These are phyloP conservation scores for Riparia riparia DNA, from an alignment of 2,113 vertebrate species.

Conservation along the genomic window DNA sequence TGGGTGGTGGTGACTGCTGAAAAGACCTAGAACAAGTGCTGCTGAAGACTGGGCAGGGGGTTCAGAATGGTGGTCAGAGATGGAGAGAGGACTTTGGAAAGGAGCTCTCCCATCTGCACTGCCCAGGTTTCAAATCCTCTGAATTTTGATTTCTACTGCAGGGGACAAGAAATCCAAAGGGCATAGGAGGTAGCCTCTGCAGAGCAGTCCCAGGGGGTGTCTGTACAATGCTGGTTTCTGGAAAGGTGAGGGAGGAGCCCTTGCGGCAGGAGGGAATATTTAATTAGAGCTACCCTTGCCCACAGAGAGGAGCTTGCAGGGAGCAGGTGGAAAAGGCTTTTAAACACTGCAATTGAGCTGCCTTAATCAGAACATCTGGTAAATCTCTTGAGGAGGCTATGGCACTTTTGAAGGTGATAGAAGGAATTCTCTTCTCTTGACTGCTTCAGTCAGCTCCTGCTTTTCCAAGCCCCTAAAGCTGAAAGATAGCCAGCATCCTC, in stretches of 20 bases:
- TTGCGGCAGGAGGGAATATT: slow-evolving; percentile 29
- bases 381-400: slow-evolving; percentile 28
- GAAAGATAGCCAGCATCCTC: background rate
- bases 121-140: background rate
- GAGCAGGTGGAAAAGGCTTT: slow-evolving; percentile 51
- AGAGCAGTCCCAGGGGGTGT: background rate
- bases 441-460: background rate
- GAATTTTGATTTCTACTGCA: background rate
- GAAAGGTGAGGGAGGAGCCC: slow-evolving; percentile 48
- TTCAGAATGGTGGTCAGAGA: background rate
- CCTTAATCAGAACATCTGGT: slow-evolving; percentile 68
- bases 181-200: background rate
- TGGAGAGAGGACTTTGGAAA: background rate
- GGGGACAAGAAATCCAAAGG: background rate
- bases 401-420: slow-evolving; percentile 11
- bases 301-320: background rate
- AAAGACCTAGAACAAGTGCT: background rate
- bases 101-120: background rate
- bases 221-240: background rate
- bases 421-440: slow-evolving; percentile 19
- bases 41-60: rapidly evolving
- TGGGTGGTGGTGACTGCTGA: rapidly evolving
- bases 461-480: background rate
- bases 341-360: slow-evolving; percentile 47
- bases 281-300: slow-evolving; percentile 48